phyloP scores from a whole-genome alignment of 2,797 vertebrate genomes.

The Aplochiton taeniatus region DNA sequence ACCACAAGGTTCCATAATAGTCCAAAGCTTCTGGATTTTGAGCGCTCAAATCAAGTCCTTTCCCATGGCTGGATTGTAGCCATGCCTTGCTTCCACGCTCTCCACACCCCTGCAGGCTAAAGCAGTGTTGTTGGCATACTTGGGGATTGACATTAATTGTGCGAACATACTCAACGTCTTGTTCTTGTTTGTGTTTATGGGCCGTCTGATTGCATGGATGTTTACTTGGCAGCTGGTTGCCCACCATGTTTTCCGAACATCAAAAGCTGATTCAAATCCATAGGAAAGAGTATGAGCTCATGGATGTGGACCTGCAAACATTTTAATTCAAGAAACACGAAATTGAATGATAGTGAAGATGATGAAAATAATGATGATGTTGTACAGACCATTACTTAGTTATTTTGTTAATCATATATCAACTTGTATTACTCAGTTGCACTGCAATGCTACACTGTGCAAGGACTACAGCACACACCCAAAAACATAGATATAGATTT shows the following conservation, averaged over 20 bases:
- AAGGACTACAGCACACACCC: too few species aligned
- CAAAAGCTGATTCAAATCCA: conserved; percentile 16
- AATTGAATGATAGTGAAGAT: background rate
- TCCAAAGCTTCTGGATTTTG: conserved; percentile 23
- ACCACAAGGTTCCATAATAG: conserved; percentile 35
- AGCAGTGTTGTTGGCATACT: conserved; percentile 48
- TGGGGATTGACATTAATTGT: conserved; percentile 58
- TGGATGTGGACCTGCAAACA: too few species aligned
- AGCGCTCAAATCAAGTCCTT: conserved; percentile 39
- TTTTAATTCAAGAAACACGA: too few species aligned
- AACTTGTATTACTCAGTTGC: conserved; percentile 17
- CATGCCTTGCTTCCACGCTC: conserved; percentile 30
- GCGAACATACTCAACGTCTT: conserved; percentile 70
- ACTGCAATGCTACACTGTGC: conserved; percentile 17
- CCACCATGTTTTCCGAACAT: conserved; percentile 13
- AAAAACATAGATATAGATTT: conserved; percentile 37
- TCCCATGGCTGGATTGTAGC: conserved; percentile 42
- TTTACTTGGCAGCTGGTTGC: conserved; percentile 66
- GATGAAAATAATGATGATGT: background rate
- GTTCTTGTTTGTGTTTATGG: conserved; percentile 57
- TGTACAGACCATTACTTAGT: too few species aligned
- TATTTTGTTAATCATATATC: conserved; percentile 1
- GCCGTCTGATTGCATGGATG: conserved; percentile 55
- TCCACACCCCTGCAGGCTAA: conserved; percentile 36
- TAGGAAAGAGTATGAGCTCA: conserved; percentile 8